Percentiles rank a stretch among this genome's conserved stretches.
Conservation (phyloP, 2,113 vertebrate genomes). For the Electrona antarctica region DNA sequence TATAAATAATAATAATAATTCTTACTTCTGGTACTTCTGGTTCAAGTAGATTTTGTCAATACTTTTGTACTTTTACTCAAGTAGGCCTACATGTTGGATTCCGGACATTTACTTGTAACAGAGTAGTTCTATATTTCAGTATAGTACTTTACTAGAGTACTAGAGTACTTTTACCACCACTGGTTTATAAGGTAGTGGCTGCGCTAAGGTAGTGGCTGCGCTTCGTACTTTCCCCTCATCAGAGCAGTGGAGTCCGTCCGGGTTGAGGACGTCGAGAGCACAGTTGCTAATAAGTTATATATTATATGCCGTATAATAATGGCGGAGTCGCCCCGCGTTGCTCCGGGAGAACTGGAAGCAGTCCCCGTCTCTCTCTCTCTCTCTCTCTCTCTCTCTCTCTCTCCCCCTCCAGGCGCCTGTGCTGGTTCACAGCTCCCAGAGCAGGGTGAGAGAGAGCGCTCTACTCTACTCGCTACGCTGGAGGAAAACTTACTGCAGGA, state of each 20-base stretch:
- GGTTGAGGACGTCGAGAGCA: neutral
- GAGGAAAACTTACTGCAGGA: slow-evolving; percentile 73
- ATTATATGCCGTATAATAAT: neutral
- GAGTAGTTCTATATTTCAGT: too few species aligned
- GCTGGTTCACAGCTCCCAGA: slow-evolving; percentile 58
- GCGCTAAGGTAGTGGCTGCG: too few species aligned
- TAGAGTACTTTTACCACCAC: too few species aligned
- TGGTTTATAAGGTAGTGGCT: too few species aligned
- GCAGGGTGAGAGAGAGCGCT: slow-evolving; percentile 42
- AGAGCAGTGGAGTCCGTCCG: neutral
- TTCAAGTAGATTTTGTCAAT: too few species aligned
- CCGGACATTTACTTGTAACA: too few species aligned
- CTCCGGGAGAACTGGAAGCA: slow-evolving; percentile 22
- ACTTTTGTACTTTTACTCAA: too few species aligned
- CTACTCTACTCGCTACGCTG: slow-evolving; percentile 2
- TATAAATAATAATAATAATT: neutral
- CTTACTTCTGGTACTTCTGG: too few species aligned
- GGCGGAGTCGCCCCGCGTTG: slow-evolving; percentile 12
- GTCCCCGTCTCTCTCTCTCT: slow-evolving; percentile 13
- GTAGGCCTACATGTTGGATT: too few species aligned
- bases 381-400: too few species aligned
- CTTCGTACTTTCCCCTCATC: neutral
- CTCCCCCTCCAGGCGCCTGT: slow-evolving; percentile 45
- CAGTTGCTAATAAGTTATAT: neutral
- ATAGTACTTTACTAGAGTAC: too few species aligned